Conservation (phyloP, 2,888 invertebrate genomes). For the Peribatodes rhomboidaria region DNA sequence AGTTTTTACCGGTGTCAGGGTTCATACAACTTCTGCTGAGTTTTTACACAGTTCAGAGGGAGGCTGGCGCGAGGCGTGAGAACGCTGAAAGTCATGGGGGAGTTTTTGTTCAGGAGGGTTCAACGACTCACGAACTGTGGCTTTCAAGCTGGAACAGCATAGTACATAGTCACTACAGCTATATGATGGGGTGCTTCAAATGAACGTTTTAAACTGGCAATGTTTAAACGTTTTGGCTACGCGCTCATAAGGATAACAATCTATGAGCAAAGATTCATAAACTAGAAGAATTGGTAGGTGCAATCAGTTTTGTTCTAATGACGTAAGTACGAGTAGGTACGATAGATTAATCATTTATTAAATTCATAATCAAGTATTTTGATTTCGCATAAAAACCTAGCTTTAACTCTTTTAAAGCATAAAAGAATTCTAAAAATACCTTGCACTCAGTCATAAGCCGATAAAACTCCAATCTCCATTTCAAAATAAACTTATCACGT, state of each 20-base stretch:
- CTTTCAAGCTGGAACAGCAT: slow-evolving; percentile 46
- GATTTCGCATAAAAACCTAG: neutral
- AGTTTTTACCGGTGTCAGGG: slow-evolving; percentile 78
- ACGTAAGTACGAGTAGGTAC: too few relatives aligned
- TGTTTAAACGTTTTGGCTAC: slow-evolving; percentile 13
- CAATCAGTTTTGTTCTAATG: too few relatives aligned
- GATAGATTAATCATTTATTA: too few relatives aligned
- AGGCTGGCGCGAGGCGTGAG: slow-evolving; percentile 67
- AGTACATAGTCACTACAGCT: neutral
- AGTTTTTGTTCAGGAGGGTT: slow-evolving; percentile 81
- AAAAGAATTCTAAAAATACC: neutral
- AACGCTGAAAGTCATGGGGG: slow-evolving; percentile 82
- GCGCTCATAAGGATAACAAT: too few relatives aligned
- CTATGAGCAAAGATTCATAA: too few relatives aligned
- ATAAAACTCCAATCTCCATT: slow-evolving; percentile 69
- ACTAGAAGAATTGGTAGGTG: too few relatives aligned
- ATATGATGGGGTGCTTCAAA: slow-evolving; percentile 21
- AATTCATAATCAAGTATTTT: neutral
- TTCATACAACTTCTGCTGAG: slow-evolving; percentile 53
- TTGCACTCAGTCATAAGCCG: slow-evolving; percentile 55
- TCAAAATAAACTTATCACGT: slow-evolving; percentile 84
- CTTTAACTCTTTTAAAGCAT: neutral
- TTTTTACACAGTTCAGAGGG: slow-evolving; percentile 76
- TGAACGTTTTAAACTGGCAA: slow-evolving; percentile 21
- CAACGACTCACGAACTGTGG: slow-evolving; percentile 67